Evolutionary conservation across 1,140 invertebrate species (phyloP).

Genomic region (Hydropsyche tenuis): DNA sequence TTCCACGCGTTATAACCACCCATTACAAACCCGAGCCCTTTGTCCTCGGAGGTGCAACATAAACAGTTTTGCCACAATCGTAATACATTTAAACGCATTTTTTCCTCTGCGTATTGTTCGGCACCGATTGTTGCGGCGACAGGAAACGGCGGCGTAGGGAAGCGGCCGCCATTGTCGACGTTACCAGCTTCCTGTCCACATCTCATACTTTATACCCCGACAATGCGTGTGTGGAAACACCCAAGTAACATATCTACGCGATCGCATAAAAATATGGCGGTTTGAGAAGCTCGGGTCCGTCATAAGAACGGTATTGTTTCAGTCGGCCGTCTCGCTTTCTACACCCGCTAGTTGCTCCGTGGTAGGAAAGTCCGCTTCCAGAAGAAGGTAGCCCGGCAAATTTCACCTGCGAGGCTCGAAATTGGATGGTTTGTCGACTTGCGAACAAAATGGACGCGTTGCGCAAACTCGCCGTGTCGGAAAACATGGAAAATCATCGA

Average conservation of each 20-base stretch:
- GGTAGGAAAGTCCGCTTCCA: slow-evolving; percentile 22
- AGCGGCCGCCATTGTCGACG: slow-evolving; percentile 18
- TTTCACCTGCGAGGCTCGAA: slow-evolving; percentile 9
- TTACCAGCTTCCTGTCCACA: slow-evolving; percentile 34
- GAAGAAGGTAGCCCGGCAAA: slow-evolving; percentile 5
- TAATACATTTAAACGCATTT: too few relatives aligned
- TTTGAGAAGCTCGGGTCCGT: slow-evolving; percentile 10
- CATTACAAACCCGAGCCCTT: too few relatives aligned
- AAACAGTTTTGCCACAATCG: neutral
- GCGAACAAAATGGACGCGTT: neutral
- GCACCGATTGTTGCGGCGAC: slow-evolving; percentile 21
- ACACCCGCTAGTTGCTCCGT: slow-evolving; percentile 35
- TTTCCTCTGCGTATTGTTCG: slow-evolving; percentile 4
- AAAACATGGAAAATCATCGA: slow-evolving; percentile 6
- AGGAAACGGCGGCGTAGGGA: slow-evolving; percentile 24
- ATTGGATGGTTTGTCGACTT: neutral
- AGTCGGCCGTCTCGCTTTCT: slow-evolving; percentile 36
- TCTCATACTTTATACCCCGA: neutral
- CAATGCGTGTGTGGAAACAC: neutral
- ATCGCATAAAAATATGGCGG: neutral
- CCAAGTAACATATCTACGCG: neutral
- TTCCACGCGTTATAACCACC: too few relatives aligned
- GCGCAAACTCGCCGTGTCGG: neutral
- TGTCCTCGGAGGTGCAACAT: neutral
- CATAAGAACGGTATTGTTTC: slow-evolving; percentile 39